Base-by-base conservation (phyloP, 2,797 vertebrate genomes). In the Eulemur rubriventer region DNA sequence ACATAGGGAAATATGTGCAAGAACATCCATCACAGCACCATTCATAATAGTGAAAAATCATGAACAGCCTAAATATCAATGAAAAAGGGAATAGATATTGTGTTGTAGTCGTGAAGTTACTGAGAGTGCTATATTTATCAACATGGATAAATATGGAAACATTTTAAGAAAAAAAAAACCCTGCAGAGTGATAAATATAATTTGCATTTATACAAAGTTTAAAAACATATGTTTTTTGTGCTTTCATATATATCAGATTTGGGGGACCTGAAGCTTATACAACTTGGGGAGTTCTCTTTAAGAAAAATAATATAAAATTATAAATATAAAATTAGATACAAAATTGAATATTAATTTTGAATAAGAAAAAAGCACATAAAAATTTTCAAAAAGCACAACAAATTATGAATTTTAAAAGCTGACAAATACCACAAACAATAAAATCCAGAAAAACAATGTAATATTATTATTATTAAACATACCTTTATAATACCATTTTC, bases 241-340 rank as follows among this genome's bases (percentile, higher is more conserved):
- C 75, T 81, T 90, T 89, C 61, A 33, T 43, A 30, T 35, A 28
- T 33, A 41, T 79, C 65, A 26, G 38, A 10, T 89, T 83, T 46
- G 8, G 46, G 35, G 85, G 33, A n/a, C 28, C 26, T 73, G 48
- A 91, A 81, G 24, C 57, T 86, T 75, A 61, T 18, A 20, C 6
- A 89, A 70, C 46, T 52, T 83, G n/a, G 22, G n/a, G 11, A 28
- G 1, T 26, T 3, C 48, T 67, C 14, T 76, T 86, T 91, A 94
- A 46, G 50, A 63, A 96, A 90, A 75, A 70, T 7, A 61, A 63
- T 87, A 76, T 69, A 73, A 67, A 96, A 75, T 86, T 75, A 84
- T 50, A 80, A 73, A 80, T 73, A 75, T 24, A 69, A 94, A 92
- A 88, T 82, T 94, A 78, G 43, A 17, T 78, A 82, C 7, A 75